These are phyloP conservation scores for Tor tambroides DNA, from an alignment of 2,113 vertebrate species.

Conservation along the genomic window DNA sequence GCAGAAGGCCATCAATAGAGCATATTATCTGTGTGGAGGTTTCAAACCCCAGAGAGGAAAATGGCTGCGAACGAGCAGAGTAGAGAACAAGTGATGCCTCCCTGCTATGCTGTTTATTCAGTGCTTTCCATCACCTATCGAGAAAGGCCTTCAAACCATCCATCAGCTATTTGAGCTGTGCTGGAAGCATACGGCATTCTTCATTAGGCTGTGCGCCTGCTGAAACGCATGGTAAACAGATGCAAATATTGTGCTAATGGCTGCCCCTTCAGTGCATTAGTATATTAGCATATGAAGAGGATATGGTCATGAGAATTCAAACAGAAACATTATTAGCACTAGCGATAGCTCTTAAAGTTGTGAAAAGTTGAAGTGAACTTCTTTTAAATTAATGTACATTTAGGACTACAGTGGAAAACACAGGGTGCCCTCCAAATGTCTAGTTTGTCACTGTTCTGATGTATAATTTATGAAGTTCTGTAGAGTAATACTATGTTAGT, in stretches of 20 bases:
- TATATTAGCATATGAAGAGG: constrained; percentile 47
- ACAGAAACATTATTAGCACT: constrained; percentile 22
- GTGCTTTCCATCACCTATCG: constrained; percentile 40
- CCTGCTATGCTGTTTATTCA: constrained; percentile 47
- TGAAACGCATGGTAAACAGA: constrained; percentile 52
- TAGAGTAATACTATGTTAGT: background rate
- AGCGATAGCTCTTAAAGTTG: constrained; percentile 21
- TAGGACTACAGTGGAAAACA: background rate
- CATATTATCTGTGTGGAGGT: constrained; percentile 37
- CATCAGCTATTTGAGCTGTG: constrained; percentile 49
- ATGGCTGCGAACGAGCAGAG: constrained; percentile 3
- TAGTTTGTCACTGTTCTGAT: background rate
- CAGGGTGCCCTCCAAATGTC: background rate
- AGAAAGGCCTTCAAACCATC: constrained; percentile 50
- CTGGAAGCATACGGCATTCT: constrained; percentile 43
- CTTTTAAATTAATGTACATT: background rate
- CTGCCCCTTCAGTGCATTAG: constrained; percentile 54
- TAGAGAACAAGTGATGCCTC: constrained; percentile 24
- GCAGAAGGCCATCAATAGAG: constrained; percentile 41
- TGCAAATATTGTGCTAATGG: constrained; percentile 60
- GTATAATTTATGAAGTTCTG: background rate
- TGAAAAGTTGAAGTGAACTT: background rate
- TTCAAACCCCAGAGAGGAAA: constrained; percentile 11
- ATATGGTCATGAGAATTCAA: constrained; percentile 30
- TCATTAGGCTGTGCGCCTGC: constrained; percentile 47